Evolutionary conservation across 1,140 invertebrate species (phyloP), one percentile per base, ranked within the genome.

Genomic region (Sinella curviseta): DNA sequence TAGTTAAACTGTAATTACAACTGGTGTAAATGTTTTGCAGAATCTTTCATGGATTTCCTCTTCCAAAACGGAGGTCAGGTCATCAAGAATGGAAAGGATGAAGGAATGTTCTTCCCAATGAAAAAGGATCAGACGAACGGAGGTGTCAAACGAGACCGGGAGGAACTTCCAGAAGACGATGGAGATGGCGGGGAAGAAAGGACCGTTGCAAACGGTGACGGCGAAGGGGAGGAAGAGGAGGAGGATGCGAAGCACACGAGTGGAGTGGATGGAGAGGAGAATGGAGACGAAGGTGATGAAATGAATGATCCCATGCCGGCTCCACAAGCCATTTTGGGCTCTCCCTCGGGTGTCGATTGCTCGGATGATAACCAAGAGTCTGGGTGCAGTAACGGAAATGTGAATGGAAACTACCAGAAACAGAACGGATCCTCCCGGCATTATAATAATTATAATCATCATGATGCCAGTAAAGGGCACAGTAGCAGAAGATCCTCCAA

Each of bases 1-100:
- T n/a, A n/a, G n/a, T 48, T 48, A 48, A 48, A 48, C 4, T 48
- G 39, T 48, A 8, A 8, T 48, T 48, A 48, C 39, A 48, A 8
- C n/a, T n/a, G n/a, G n/a, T n/a, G n/a, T n/a, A n/a, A n/a, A n/a
- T n/a, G n/a, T n/a, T 30, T 70, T 70, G 31, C 31, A 70, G 65
- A 70, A 14, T 70, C 65, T 1, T 70, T 70, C 31, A 70, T 70
- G 65, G 65, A 70, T 1, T 70, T 70, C 24, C n/a, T 70, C 3
- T 70, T 70, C n/a, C 65, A 70, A 70, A 70, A 70, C 31, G 65
- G 65, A 70, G 65, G 65, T 30, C 65, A 70, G 30, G 31, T 70
- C 8, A 70, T 70, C n/a, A 70, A 70, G 30, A 33, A 70, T 70
- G 65, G 65, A 12, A 8, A 70, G 12, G 65, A 70, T 14, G 65